Conservation (phyloP, 2,888 invertebrate genomes). For the Clunio marinus region DNA sequence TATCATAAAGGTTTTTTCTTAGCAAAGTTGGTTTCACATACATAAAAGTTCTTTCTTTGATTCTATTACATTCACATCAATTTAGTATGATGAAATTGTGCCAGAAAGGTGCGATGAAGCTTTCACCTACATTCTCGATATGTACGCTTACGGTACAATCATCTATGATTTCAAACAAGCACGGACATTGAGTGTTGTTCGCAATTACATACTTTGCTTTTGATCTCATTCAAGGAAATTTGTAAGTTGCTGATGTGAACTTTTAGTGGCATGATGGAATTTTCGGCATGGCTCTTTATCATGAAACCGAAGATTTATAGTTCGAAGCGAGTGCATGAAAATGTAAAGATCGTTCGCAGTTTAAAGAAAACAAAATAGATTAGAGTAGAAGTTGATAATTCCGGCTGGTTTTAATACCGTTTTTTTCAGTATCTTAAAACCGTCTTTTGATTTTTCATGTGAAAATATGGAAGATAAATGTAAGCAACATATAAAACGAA, state of each 20-base stretch:
- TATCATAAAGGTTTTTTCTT: constrained; percentile 54
- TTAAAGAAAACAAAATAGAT: too few species aligned
- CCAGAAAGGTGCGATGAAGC: constrained; percentile 68
- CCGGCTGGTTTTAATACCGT: too few species aligned
- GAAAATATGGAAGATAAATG: too few species aligned
- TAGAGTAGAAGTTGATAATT: too few species aligned
- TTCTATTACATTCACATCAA: constrained; percentile 40
- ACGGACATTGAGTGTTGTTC: constrained; percentile 72
- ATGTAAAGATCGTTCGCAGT: too few species aligned
- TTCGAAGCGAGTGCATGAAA: too few species aligned
- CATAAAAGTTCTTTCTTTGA: background rate
- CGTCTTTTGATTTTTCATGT: too few species aligned
- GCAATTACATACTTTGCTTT: constrained; percentile 82
- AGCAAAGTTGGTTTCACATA: background rate
- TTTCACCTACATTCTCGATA: constrained; percentile 72
- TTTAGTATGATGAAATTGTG: constrained; percentile 65
- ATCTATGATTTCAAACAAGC: constrained; percentile 66
- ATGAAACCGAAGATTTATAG: too few species aligned
- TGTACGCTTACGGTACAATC: constrained; percentile 69
- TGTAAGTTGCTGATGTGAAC: constrained; percentile 69
- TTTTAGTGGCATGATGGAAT: constrained; percentile 86
- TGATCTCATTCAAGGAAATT: constrained; percentile 72
- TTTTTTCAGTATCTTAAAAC: too few species aligned
- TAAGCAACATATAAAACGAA: too few species aligned
- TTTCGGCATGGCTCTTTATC: constrained; percentile 70